Evolutionary conservation across 2,113 vertebrate genomes (phyloP), one percentile per base, ranked within the genome.

Genomic region (Tyto alba): DNA sequence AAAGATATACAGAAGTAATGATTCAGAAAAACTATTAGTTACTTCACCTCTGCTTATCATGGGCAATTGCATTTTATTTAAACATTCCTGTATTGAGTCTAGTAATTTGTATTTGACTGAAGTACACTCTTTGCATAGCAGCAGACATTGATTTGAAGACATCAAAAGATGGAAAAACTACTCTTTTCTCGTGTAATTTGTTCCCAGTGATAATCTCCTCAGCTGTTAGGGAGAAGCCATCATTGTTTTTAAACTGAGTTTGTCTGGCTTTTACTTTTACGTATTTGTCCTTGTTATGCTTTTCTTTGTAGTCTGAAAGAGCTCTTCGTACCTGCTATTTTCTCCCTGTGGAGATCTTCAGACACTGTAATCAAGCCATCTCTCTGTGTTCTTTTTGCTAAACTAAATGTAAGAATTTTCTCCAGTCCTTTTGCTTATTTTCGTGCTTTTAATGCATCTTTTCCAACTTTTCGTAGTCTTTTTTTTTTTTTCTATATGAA

Each of bases 301-400:
- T 96, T 88, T 79, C 48, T 78, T 59, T 53, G 48, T 59, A 72
- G 66, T 18, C 66, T 95, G 77, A 72, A 93, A 89, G n/a, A 73
- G 22, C 81, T 93, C 81, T 91, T 94, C 56, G 69, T 41, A 56
- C 66, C 41, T 93, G 77, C 62, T 88, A 41, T 94, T 96, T 95
- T 82, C 91, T 94, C 71, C 53, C 74, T 32, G 27, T 76, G 56
- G 47, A 78, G 48, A 34, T 75, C 87, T 88, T 85, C 53, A 94
- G 91, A 91, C 53, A 82, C 43, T 82, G 25, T 94, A 95, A 94
- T 94, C 89, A 93, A 82, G 77, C 75, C 66, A 93, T 21, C 57
- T 90, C 83, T 95, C 7, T 1, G 60, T 91, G 69, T 40, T 87
- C 60, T 81, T 87, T 78, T 78, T 76, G 48, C 89, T 92, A 91